Evolutionary conservation across 2,888 invertebrate species (phyloP).

Genomic region (Synanthedon formicaeformis): DNA sequence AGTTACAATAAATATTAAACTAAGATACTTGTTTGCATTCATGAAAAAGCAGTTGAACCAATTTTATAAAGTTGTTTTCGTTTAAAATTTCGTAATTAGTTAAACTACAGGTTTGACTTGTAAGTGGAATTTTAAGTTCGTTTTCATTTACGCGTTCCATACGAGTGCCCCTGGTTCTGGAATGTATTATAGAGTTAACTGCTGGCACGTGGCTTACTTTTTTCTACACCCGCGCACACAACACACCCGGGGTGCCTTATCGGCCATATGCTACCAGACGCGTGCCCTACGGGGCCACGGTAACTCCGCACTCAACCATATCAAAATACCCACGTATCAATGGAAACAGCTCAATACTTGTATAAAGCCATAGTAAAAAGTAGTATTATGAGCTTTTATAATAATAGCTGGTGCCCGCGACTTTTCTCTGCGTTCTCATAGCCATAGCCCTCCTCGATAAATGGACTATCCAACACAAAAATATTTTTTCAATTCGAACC

Average conservation of each 20-base stretch:
- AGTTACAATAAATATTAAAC: too few species aligned
- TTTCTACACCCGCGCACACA: conserved; percentile 20
- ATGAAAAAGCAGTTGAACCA: conserved; percentile 3
- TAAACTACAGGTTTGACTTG: neutral
- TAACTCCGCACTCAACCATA: conserved; percentile 20
- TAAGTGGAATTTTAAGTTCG: neutral
- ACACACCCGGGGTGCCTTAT: conserved; percentile 21
- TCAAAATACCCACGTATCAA: conserved; percentile 3
- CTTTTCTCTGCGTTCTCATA: too few species aligned
- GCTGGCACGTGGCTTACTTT: conserved; percentile 39
- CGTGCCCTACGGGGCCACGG: conserved; percentile 32
- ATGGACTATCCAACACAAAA: too few species aligned
- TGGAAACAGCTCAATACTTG: too few species aligned
- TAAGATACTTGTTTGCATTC: neutral
- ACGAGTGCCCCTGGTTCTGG: neutral
- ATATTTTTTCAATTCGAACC: too few species aligned
- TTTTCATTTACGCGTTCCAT: neutral
- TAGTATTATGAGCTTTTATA: too few species aligned
- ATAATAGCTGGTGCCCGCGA: too few species aligned
- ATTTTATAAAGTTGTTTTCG: neutral
- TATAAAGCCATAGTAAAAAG: too few species aligned
- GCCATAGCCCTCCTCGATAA: too few species aligned
- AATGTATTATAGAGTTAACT: conserved; percentile 26
- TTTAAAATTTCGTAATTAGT: neutral
- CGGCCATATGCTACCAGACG: conserved; percentile 57